Evolutionary conservation across 2,113 vertebrate genomes (phyloP), one percentile per base, ranked within the genome.

Genomic region (Polyodon spathula): DNA sequence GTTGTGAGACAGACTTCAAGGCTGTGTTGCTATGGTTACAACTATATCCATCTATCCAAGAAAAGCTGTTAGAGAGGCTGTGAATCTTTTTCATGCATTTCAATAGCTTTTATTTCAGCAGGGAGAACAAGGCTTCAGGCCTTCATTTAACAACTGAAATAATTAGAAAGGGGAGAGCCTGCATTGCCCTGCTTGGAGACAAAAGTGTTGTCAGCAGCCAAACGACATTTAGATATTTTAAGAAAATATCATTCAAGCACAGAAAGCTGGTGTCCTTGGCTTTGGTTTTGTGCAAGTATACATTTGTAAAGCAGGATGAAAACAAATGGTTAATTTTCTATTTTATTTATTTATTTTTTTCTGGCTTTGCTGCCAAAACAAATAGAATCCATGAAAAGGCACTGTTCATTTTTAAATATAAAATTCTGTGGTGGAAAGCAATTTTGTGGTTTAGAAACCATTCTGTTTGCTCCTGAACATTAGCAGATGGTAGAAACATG

Each of bases 361-460:
- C 64, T 40, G 62, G 41, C 60, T 40, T 53, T 62, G 56, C 59
- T 75, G 79, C 78, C 79, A 84, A 76, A 75, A 70, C 76, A 59
- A 79, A 76, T 69, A 69, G 66, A 67, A 67, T 55, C 63, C 66
- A 75, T 77, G 70, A 78, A 81, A 76, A 70, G 71, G 68, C 65
- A 71, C 67, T 68, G 71, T 66, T 43, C 69, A 53, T 10, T 27
- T 46, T 46, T 2, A 46, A 46, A 46, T 46, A 46, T 46, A 2
- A 46, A 46, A 46, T 10, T 46, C 67, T 17, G 10, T 17, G 8
- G 37, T 38, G 8, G 5, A 55, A 12, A 17, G 15, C 17, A 7
- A 1, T 37, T 55, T 37, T 9, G 53, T 8, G 16, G 16, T 37
- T 37, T 17, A 55, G 53, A 37, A 17, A 55, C 9, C 53, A 55